Evolutionary conservation across 2,797 vertebrate genomes (phyloP).

Genomic region (Sebastes jordani): DNA sequence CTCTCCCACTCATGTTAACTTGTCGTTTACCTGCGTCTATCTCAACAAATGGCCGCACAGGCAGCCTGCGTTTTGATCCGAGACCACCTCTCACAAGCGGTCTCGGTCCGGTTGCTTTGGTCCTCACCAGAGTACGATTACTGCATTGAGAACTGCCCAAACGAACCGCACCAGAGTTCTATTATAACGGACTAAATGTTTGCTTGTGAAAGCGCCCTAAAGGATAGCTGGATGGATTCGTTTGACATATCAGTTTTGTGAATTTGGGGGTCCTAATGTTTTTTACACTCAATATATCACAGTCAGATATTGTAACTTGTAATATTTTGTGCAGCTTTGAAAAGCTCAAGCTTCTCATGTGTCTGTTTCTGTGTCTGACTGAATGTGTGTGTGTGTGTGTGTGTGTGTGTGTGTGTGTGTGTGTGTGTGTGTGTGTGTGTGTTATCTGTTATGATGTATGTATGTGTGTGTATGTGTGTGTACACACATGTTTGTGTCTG

Average conservation of each 20-base stretch:
- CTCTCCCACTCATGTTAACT: too few species aligned
- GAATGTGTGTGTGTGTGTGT: slow-evolving; percentile 37
- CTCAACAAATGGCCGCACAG: too few species aligned
- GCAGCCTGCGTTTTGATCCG: too few species aligned
- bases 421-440: slow-evolving; percentile 30
- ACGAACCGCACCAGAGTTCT: too few species aligned
- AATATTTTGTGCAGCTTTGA: neutral
- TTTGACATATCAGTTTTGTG: neutral
- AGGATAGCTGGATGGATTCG: neutral
- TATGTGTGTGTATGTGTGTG: slow-evolving; percentile 39
- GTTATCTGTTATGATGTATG: slow-evolving; percentile 28
- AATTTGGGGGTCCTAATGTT: neutral
- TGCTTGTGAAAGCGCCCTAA: neutral
- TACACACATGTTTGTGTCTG: slow-evolving; percentile 34
- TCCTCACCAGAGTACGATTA: too few species aligned
- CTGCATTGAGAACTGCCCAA: too few species aligned
- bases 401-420: slow-evolving; percentile 17
- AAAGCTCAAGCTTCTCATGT: slow-evolving; percentile 30
- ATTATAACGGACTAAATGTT: too few species aligned
- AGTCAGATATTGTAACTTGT: neutral
- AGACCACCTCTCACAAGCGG: too few species aligned
- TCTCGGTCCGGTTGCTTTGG: too few species aligned
- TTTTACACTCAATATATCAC: neutral
- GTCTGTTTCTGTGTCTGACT: slow-evolving; percentile 57
- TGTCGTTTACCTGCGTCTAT: too few species aligned